These are phyloP conservation scores for Recurvirostra avosetta DNA, from an alignment of 2,113 vertebrate genomes.

Conservation along the genomic window DNA sequence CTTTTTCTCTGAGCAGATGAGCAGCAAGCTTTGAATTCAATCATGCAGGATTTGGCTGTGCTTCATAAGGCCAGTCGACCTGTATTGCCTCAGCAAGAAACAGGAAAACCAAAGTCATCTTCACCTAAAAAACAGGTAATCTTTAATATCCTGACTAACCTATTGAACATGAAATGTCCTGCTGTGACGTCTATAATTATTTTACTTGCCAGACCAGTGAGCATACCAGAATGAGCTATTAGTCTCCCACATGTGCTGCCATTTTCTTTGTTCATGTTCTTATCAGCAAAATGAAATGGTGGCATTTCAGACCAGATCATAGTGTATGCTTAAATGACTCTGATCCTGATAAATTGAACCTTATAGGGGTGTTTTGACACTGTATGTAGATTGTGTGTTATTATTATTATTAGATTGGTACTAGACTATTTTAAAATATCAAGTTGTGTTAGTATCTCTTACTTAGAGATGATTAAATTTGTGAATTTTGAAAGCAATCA, in stretches of 20 bases:
- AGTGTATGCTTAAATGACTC: neutral
- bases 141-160: neutral
- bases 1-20: constrained; percentile 69
- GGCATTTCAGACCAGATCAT: neutral
- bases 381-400: neutral
- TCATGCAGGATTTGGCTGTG: constrained; percentile 98
- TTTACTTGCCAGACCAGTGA: constrained; percentile 17
- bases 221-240: neutral
- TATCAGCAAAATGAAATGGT: neutral
- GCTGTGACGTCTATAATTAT: constrained; percentile 9
- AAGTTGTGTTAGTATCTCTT: neutral
- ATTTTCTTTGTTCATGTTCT: constrained; percentile 11
- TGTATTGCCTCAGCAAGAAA: constrained; percentile 84
- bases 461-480: neutral
- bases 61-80: constrained; percentile 95
- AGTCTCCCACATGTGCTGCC: neutral
- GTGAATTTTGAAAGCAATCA: neutral
- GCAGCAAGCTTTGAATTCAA: constrained; percentile 96
- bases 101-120: constrained; percentile 86
- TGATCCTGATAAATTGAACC: neutral
- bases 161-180: neutral
- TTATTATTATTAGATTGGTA: neutral
- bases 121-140: constrained; percentile 96
- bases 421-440: neutral
- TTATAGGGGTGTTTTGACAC: neutral